Percentiles rank a stretch among this genome's conserved stretches.
Evolutionary conservation across 2,113 vertebrate species (phyloP).

Genomic region (Alexandromys fortis): DNA sequence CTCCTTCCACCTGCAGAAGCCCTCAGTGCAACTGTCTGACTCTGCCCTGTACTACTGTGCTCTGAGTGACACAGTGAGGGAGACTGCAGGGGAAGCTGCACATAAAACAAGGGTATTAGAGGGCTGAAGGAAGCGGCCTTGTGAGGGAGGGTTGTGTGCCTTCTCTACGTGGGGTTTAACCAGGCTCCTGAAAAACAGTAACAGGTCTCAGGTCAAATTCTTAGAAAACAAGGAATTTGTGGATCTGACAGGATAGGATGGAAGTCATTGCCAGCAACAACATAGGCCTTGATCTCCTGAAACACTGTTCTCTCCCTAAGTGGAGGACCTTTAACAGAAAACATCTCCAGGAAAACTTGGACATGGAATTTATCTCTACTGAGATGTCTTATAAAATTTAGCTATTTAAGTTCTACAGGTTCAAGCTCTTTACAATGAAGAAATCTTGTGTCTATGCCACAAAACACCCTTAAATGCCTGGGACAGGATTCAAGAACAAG

Average conservation of each 20-base stretch:
- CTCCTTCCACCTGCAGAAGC: too few relatives aligned
- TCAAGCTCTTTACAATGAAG: too few relatives aligned
- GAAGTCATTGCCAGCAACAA: not conserved
- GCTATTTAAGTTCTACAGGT: not conserved
- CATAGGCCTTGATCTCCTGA: not conserved
- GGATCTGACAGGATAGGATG: not conserved
- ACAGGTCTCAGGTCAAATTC: not conserved
- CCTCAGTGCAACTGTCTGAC: too few relatives aligned
- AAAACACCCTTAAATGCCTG: too few relatives aligned
- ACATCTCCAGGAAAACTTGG: not conserved
- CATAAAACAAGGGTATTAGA: not conserved
- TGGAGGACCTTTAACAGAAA: not conserved
- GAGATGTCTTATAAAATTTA: not conserved
- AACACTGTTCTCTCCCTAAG: not conserved
- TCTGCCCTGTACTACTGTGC: conserved; percentile 31
- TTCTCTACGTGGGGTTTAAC: not conserved
- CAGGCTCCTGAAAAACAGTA: not conserved
- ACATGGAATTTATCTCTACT: not conserved
- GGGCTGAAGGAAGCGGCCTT: not conserved
- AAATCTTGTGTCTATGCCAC: too few relatives aligned
- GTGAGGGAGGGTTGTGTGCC: not conserved
- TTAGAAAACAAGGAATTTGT: not conserved
- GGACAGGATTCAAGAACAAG: too few relatives aligned
- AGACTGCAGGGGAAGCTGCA: not conserved
- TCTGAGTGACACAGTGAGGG: not conserved